Conservation (phyloP, 2,888 invertebrate species). For the Cecidostiba fungosa region DNA sequence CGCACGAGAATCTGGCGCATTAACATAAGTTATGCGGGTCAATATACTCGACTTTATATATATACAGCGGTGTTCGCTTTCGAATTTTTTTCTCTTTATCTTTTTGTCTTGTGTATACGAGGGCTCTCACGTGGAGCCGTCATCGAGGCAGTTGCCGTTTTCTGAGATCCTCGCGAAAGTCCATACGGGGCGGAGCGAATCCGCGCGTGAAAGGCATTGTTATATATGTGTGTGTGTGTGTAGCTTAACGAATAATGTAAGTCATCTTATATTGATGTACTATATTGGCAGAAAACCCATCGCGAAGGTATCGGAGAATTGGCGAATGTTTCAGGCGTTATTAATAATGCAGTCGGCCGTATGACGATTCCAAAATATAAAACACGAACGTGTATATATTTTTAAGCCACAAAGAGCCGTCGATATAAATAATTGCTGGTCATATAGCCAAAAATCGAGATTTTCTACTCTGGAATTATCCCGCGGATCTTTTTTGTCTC, state of each 20-base stretch:
- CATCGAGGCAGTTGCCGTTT: not conserved
- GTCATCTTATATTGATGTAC: not conserved
- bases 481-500: not conserved
- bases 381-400: too few species aligned
- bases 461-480: not conserved
- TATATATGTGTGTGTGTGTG: not conserved
- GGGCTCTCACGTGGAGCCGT: not conserved
- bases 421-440: not conserved
- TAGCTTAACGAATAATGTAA: not conserved
- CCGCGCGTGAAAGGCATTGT: not conserved
- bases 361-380: not conserved
- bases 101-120: not conserved
- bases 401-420: too few species aligned
- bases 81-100: not conserved
- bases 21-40: slow-evolving; percentile 57
- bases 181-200: not conserved
- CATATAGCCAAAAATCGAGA: not conserved
- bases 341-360: too few species aligned
- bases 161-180: not conserved
- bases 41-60: slow-evolving; percentile 33
- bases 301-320: not conserved
- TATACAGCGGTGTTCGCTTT: not conserved
- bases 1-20: slow-evolving; percentile 3
- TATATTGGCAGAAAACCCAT: too few species aligned
- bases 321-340: not conserved